Conservation (phyloP, 2,888 invertebrate species). For the Coleophora deauratella region DNA sequence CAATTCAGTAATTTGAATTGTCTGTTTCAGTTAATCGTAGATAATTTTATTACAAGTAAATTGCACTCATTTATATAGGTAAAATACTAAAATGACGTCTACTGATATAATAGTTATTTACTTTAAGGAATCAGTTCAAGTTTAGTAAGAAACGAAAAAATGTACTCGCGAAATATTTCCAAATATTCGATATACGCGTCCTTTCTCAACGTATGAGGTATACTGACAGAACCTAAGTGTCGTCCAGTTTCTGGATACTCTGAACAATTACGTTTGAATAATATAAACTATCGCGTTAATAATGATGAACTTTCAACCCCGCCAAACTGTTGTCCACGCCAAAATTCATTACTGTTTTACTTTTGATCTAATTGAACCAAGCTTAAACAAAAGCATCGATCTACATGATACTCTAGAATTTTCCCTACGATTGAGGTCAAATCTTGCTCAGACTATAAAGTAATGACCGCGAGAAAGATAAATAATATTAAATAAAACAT, state of each 20-base stretch:
- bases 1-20: too few species aligned
- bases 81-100: too few species aligned
- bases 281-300: constrained; percentile 23
- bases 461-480: constrained; percentile 43
- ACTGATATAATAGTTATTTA: too few species aligned
- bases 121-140: too few species aligned
- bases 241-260: constrained; percentile 27
- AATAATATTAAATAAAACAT: constrained; percentile 16
- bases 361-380: neutral
- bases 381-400: constrained; percentile 11
- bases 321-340: constrained; percentile 12
- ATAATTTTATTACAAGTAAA: too few species aligned
- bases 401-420: constrained; percentile 16
- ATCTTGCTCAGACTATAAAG: constrained; percentile 17
- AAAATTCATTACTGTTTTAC: constrained; percentile 21
- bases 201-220: constrained; percentile 29
- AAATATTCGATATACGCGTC: constrained; percentile 11
- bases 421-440: constrained; percentile 8
- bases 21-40: too few species aligned
- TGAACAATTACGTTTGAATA: constrained; percentile 23
- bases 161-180: too few species aligned
- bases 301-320: constrained; percentile 28
- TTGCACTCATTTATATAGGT: too few species aligned
- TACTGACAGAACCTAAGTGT: constrained; percentile 31
- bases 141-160: too few species aligned